Percentiles rank a stretch among this genome's conserved stretches.
phyloP scores from a whole-genome alignment of 2,888 invertebrate species.

The Melolontha melolontha region DNA sequence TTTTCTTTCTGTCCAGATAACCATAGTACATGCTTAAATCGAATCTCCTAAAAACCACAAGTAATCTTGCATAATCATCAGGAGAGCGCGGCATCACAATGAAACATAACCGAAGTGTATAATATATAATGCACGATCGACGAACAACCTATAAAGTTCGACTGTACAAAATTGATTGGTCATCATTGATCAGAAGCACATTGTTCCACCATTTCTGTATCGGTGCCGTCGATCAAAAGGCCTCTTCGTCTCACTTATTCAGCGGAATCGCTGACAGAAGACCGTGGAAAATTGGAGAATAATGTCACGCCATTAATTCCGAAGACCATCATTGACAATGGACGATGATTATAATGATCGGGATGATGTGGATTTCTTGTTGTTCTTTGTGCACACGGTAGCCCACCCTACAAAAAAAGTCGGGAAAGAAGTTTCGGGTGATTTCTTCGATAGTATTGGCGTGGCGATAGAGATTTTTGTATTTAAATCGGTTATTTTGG shows the following conservation, averaged over 20 bases:
- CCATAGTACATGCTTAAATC: background rate
- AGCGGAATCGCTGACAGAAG: slow-evolving; percentile 43
- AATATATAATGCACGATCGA: background rate
- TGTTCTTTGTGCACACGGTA: no score
- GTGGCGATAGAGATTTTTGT: no score
- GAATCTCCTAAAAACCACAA: slow-evolving; percentile 14
- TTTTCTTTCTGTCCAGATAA: no score
- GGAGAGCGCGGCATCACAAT: background rate
- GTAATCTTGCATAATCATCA: background rate
- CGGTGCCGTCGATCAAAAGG: slow-evolving; percentile 22
- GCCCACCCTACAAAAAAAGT: no score
- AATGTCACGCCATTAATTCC: slow-evolving; percentile 51
- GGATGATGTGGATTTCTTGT: no score
- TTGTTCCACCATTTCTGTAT: slow-evolving; percentile 32
- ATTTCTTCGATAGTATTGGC: no score
- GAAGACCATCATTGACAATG: slow-evolving; percentile 38
- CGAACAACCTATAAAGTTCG: background rate
- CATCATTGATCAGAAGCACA: slow-evolving; percentile 23
- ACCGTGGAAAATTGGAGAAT: slow-evolving; percentile 49
- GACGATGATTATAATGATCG: slow-evolving; percentile 1
- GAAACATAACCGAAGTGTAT: background rate
- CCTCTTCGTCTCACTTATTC: slow-evolving; percentile 31
- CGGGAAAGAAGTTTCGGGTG: no score
- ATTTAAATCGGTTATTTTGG: no score
- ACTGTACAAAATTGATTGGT: slow-evolving; percentile 32